Conservation (phyloP, 2,888 invertebrate species). For the Acrocyrtus sp. region DNA sequence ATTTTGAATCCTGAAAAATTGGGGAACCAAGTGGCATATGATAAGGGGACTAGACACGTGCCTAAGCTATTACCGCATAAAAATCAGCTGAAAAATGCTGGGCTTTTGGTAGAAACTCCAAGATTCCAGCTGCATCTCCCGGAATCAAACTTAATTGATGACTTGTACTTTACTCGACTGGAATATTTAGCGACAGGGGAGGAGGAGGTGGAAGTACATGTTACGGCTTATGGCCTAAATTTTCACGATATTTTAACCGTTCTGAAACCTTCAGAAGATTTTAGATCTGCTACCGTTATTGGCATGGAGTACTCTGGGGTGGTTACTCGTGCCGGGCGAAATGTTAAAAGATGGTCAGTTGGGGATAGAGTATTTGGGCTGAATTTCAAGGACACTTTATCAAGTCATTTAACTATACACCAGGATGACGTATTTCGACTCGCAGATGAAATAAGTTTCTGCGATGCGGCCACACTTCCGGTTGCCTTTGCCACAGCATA, state of each 20-base stretch:
- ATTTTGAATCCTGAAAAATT: no score
- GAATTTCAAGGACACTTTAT: conserved; percentile 16
- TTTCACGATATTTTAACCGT: conserved; percentile 20
- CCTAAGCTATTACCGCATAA: no score
- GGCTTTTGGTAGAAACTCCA: no score
- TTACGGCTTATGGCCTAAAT: conserved; percentile 7
- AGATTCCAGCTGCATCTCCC: conserved; percentile 1
- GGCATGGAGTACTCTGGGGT: conserved; percentile 52
- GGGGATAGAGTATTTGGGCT: conserved; percentile 41
- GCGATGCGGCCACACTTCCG: conserved; percentile 12
- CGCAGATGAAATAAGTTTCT: neutral
- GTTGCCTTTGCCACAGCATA: neutral
- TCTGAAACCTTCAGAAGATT: conserved; percentile 10
- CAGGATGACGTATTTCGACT: conserved; percentile 14
- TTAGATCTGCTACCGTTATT: neutral
- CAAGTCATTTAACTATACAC: conserved; percentile 20
- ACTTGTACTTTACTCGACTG: neutral
- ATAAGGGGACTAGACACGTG: no score
- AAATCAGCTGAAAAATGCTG: no score
- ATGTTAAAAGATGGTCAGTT: conserved; percentile 10
- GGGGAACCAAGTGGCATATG: no score
- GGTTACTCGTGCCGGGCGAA: conserved; percentile 11
- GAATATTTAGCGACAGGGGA: neutral
- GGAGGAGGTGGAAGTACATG: conserved; percentile 15
- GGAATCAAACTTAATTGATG: neutral